Conservation (phyloP, 1,140 invertebrate species). For the Bursaphelenchus mucronatus region DNA sequence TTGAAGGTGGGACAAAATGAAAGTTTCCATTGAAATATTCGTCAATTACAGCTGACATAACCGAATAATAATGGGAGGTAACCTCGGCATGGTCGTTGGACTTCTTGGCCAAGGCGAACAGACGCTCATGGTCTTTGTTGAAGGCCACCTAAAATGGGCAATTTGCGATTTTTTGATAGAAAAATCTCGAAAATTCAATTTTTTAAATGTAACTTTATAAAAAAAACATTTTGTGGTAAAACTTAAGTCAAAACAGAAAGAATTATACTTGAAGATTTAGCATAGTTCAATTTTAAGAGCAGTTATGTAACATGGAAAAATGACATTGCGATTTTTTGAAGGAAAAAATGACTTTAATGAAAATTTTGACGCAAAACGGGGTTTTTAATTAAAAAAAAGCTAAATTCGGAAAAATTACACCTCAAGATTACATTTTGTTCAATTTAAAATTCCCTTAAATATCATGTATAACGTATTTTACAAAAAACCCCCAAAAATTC, state of each 20-base stretch:
- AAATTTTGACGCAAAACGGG: neutral
- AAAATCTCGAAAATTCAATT: constrained; percentile 14
- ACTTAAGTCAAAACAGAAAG: neutral
- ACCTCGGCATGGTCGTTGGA: constrained; percentile 47
- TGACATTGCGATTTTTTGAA: too few relatives aligned
- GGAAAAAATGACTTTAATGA: neutral
- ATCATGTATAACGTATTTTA: neutral
- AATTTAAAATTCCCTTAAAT: neutral
- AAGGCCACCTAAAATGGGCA: constrained; percentile 44
- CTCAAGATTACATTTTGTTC: neutral
- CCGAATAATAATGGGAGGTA: constrained; percentile 58
- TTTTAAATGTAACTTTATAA: constrained; percentile 13
- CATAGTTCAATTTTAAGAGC: neutral
- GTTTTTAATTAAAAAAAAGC: neutral
- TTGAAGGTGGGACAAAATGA: constrained; percentile 56
- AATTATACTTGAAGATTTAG: too few relatives aligned
- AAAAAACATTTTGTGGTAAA: neutral
- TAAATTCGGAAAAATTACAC: neutral
- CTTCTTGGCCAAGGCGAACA: constrained; percentile 49
- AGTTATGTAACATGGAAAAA: neutral
- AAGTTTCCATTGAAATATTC: constrained; percentile 60
- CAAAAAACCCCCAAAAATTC: constrained; percentile 3
- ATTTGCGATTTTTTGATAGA: neutral
- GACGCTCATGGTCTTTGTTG: constrained; percentile 44
- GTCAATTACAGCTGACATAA: constrained; percentile 59